phyloP scores from a whole-genome alignment of 2,888 invertebrate species.

The Tiliacea aurago region DNA sequence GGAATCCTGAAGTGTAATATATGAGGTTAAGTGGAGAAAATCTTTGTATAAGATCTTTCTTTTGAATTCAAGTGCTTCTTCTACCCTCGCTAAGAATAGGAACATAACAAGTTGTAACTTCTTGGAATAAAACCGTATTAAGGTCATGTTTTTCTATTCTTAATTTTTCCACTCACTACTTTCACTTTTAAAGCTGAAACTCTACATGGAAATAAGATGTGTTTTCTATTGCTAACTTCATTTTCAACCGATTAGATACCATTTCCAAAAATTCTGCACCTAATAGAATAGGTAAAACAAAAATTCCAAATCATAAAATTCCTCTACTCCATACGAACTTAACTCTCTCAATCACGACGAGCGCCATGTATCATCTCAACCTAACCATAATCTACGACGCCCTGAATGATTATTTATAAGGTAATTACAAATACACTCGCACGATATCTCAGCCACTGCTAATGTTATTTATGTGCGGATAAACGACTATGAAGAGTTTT shows the following conservation, averaged over 20 bases:
- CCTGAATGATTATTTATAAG: conserved; percentile 90
- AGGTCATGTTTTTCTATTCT: not conserved
- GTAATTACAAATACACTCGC: conserved; percentile 90
- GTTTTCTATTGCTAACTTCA: not conserved
- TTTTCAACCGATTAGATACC: no score
- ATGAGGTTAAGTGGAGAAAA: not conserved
- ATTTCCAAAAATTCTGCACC: no score
- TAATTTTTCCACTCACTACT: not conserved
- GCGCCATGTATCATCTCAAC: conserved; percentile 82
- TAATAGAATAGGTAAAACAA: no score
- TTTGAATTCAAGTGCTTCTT: not conserved
- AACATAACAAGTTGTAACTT: not conserved
- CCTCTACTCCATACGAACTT: conserved; percentile 11
- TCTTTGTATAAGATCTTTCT: not conserved
- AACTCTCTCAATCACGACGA: conserved; percentile 54
- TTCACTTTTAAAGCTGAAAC: not conserved
- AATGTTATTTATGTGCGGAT: conserved; percentile 89
- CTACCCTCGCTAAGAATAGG: not conserved
- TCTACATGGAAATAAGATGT: not conserved
- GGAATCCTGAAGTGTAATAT: not conserved
- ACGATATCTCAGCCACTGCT: conserved; percentile 82
- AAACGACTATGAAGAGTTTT: conserved; percentile 85
- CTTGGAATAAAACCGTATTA: not conserved
- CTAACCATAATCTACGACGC: conserved; percentile 87
- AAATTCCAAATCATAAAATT: not conserved